Percentiles rank a stretch among this genome's conserved stretches.
Conservation (phyloP, 1,140 invertebrate genomes). For the Brachionus koreanus region DNA sequence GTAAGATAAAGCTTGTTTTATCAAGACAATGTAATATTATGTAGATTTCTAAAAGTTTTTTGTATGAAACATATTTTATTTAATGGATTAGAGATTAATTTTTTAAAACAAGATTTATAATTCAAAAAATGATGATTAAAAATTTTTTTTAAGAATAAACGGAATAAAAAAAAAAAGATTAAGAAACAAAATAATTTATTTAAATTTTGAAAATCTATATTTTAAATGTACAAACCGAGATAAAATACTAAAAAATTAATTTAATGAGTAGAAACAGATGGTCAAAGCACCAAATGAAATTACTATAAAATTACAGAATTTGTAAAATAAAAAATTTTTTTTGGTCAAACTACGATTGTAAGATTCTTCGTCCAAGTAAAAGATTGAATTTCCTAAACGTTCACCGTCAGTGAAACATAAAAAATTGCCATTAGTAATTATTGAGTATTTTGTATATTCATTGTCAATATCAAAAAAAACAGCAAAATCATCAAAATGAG, state of each 20-base stretch:
- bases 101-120: too few species aligned
- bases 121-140: too few species aligned
- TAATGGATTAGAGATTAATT: too few species aligned
- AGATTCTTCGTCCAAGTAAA: not conserved
- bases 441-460: not conserved
- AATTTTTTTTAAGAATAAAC: too few species aligned
- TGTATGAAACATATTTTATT: too few species aligned
- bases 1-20: too few species aligned
- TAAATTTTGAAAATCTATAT: not conserved
- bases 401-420: not conserved
- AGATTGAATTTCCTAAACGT: not conserved
- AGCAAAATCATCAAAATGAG: constrained; percentile 15
- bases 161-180: too few species aligned
- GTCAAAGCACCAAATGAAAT: not conserved
- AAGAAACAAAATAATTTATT: not conserved
- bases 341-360: too few species aligned
- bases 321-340: not conserved
- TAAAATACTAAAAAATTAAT: constrained; percentile 2
- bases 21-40: too few species aligned
- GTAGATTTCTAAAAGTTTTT: too few species aligned
- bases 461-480: not conserved
- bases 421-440: not conserved
- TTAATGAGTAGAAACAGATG: not conserved
- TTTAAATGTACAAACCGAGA: constrained; percentile 3
- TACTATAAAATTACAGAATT: not conserved